phyloP scores from a whole-genome alignment of 1,140 invertebrate genomes.

The Liolophura sinensis region DNA sequence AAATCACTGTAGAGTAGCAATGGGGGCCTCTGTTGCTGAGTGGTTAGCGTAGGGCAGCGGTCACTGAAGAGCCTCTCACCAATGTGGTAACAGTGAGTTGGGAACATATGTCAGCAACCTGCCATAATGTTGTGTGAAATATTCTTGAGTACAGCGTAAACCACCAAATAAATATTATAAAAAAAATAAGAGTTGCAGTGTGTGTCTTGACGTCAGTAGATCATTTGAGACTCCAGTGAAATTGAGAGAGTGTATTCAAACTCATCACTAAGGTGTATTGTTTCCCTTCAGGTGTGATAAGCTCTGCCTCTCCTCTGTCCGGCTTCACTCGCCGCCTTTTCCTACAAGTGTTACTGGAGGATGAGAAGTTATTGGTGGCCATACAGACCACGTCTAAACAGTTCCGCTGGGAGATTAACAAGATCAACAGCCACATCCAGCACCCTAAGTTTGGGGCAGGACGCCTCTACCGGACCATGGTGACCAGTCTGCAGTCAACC shows the following conservation, averaged over 20 bases:
- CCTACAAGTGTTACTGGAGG: slow-evolving; percentile 81
- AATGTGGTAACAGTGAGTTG: too few relatives aligned
- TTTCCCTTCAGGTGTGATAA: slow-evolving; percentile 21
- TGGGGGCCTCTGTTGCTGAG: too few relatives aligned
- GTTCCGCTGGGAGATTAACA: slow-evolving; percentile 15
- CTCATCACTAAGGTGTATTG: not conserved
- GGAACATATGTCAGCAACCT: too few relatives aligned
- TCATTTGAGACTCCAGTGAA: not conserved
- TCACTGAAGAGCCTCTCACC: too few relatives aligned
- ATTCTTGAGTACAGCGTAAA: too few relatives aligned
- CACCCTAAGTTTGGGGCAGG: slow-evolving; percentile 61
- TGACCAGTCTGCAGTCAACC: slow-evolving; percentile 75
- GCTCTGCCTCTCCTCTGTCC: slow-evolving; percentile 66
- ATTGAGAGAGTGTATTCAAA: not conserved
- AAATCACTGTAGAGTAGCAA: too few relatives aligned
- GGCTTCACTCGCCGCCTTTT: slow-evolving; percentile 86
- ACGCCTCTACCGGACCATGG: slow-evolving; percentile 69
- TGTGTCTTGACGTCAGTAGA: too few relatives aligned
- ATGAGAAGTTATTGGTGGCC: slow-evolving; percentile 76
- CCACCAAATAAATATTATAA: too few relatives aligned
- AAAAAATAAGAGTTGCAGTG: too few relatives aligned
- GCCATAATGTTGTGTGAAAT: too few relatives aligned
- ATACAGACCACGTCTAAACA: slow-evolving; percentile 58
- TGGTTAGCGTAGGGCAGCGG: too few relatives aligned
- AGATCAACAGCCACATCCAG: slow-evolving; percentile 29